A percentile compares a stretch with the other conserved stretches of the same genome.
phyloP scores from a whole-genome alignment of 2,888 invertebrate genomes.

The Fragum fragum region DNA sequence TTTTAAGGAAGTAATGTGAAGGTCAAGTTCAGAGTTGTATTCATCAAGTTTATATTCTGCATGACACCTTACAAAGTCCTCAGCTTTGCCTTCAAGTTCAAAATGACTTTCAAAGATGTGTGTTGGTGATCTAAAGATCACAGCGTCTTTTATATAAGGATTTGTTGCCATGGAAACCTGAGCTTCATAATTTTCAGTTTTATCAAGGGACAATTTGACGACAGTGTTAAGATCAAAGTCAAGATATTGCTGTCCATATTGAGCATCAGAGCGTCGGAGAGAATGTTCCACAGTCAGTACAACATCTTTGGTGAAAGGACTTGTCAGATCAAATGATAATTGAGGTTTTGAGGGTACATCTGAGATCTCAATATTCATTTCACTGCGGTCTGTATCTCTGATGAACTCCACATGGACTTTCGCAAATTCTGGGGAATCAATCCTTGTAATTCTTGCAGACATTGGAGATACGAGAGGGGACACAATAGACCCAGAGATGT shows the following conservation, averaged over 20 bases:
- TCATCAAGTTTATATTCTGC: slow-evolving; percentile 38
- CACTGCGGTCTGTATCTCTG: slow-evolving; percentile 37
- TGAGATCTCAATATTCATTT: slow-evolving; percentile 26
- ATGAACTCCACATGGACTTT: slow-evolving; percentile 44
- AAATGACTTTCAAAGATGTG: slow-evolving; percentile 5
- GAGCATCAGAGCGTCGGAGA: neutral
- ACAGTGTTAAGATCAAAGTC: neutral
- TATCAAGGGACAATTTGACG: neutral
- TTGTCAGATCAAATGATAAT: slow-evolving; percentile 19
- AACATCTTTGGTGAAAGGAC: slow-evolving; percentile 39
- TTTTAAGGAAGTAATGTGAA: slow-evolving; percentile 11
- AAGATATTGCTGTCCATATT: too few species aligned
- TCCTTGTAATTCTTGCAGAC: slow-evolving; percentile 23
- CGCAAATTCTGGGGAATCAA: slow-evolving; percentile 8
- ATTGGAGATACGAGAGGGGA: slow-evolving; percentile 44
- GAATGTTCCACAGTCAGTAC: slow-evolving; percentile 14
- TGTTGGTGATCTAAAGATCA: neutral
- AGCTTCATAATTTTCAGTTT: slow-evolving; percentile 10
- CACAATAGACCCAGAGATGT: slow-evolving; percentile 31
- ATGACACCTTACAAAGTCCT: slow-evolving; percentile 42
- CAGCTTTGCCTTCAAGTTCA: slow-evolving; percentile 29
- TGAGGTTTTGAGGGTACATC: neutral
- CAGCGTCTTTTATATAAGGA: neutral
- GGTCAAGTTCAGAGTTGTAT: slow-evolving; percentile 39
- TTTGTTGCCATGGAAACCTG: neutral